A percentile compares a stretch with the other conserved stretches of the same genome.
These are phyloP conservation scores for Varanus salvator DNA, from an alignment of 2,113 vertebrate genomes.

Conservation along the genomic window DNA sequence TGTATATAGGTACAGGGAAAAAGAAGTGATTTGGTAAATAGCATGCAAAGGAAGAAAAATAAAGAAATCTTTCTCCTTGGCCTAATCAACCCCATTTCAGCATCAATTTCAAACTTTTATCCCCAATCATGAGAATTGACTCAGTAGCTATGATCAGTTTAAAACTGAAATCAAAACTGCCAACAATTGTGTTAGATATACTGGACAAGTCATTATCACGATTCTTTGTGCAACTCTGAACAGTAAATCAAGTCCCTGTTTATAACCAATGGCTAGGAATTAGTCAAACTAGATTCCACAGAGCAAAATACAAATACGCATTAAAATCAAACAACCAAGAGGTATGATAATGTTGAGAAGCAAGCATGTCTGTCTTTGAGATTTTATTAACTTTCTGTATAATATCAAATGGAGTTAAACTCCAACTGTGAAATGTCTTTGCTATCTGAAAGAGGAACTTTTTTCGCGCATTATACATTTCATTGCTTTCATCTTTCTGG, in stretches of 20 bases:
- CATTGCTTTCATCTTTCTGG: slow-evolving; percentile 76
- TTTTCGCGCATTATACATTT: slow-evolving; percentile 71
- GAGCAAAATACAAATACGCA: slow-evolving; percentile 54
- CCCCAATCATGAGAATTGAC: not conserved
- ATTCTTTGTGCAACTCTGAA: not conserved
- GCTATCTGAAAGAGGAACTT: slow-evolving; percentile 62
- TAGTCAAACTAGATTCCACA: slow-evolving; percentile 37
- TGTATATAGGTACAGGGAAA: not conserved
- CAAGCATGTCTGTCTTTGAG: slow-evolving; percentile 46
- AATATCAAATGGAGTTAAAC: slow-evolving; percentile 53
- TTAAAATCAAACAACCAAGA: slow-evolving; percentile 55
- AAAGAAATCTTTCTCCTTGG: not conserved
- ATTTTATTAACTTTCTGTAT: slow-evolving; percentile 37
- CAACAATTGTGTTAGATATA: not conserved
- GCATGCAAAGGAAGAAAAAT: not conserved
- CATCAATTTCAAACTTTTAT: not conserved
- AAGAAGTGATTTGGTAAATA: not conserved
- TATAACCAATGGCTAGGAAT: slow-evolving; percentile 38
- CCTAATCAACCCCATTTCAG: not conserved
- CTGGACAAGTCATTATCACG: not conserved
- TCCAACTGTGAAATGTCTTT: slow-evolving; percentile 61
- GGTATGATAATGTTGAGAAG: slow-evolving; percentile 34
- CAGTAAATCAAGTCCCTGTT: not conserved
- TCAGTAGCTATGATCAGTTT: not conserved
- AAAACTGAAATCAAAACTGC: not conserved